These are phyloP conservation scores for Aphaenogaster rudis DNA, from an alignment of 1,140 invertebrate genomes.

Conservation along the genomic window DNA sequence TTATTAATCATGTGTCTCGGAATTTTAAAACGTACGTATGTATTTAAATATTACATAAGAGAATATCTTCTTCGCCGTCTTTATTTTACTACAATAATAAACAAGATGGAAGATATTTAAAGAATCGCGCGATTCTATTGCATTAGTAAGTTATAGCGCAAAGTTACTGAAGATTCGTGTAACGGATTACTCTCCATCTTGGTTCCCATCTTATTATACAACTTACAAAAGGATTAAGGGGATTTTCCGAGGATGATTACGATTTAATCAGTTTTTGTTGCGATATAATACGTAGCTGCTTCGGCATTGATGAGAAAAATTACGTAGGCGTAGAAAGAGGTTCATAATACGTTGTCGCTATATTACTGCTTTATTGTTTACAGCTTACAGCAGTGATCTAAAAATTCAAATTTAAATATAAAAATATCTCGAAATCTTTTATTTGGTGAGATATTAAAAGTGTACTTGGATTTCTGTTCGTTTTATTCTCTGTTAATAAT, in stretches of 20 bases:
- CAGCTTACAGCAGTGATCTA: not conserved
- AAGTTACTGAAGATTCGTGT: not conserved
- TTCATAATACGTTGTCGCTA: not conserved
- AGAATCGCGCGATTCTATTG: not conserved
- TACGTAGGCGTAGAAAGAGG: not conserved
- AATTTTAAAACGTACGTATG: not conserved
- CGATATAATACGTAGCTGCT: not conserved
- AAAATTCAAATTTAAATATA: not conserved
- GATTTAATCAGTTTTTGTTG: slow-evolving; percentile 1
- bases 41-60: not conserved
- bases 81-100: not conserved
- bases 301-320: slow-evolving; percentile 9
- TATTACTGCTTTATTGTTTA: slow-evolving; percentile 1
- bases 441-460: not conserved
- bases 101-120: not conserved
- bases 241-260: slow-evolving; percentile 8
- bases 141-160: not conserved
- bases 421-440: not conserved
- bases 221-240: slow-evolving; percentile 5
- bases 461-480: not conserved
- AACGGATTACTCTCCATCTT: not conserved
- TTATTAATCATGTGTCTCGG: slow-evolving; percentile 10
- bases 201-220: not conserved
- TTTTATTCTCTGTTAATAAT: not conserved
- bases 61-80: not conserved